Evolutionary conservation across 92 coral and sea anemone species (phyloP), one percentile per base, ranked within the genome.

Genomic region (Blastomussa wellsi): DNA sequence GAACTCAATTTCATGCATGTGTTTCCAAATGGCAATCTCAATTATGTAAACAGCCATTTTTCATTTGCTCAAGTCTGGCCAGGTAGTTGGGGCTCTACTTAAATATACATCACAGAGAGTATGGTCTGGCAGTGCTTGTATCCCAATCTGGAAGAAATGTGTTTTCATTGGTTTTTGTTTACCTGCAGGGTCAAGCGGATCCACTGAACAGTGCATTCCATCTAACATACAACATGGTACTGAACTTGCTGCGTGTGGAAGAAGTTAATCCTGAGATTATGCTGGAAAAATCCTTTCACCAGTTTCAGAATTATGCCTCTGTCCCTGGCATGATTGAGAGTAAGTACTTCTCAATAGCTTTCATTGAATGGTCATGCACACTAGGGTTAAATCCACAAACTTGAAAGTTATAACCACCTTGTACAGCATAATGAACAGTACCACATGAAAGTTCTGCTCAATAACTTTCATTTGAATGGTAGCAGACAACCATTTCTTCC

Each of bases 201-300:
- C 98, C 99, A 6, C 93, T 96, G 74, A 96, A 96, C 96, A 94
- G 98, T 74, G 99, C 99, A 1, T 96, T 96, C 64, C 98, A 95
- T 83, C 89, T 96, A 9, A 96, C 99, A 0, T 96, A 96, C 89
- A 96, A 96, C 86, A 96, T 96, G 99, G 99, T 96, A 59, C 85
- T 96, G 49, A 96, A 96, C 89, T 88, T 96, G 41, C 90, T 96
- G 64, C 88, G 99, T 57, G 99, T 96, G 31, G 99, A 96, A 79
- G 99, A 96, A 89, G 98, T 96, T 13, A 96, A 96, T 82, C 99
- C 99, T 0, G 99, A 96, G 90, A 96, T 96, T 37, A 96, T 96
- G 99, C 74, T 96, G 87, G 99, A 96, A 69, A 85, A 90, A 73
- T 96, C 99, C 1, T 96, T 96, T 88, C 91, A 94, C 74, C 99